Evolutionary conservation across 2,888 invertebrate genomes (phyloP), one percentile per base, ranked within the genome.

Genomic region (Carcina quercana): DNA sequence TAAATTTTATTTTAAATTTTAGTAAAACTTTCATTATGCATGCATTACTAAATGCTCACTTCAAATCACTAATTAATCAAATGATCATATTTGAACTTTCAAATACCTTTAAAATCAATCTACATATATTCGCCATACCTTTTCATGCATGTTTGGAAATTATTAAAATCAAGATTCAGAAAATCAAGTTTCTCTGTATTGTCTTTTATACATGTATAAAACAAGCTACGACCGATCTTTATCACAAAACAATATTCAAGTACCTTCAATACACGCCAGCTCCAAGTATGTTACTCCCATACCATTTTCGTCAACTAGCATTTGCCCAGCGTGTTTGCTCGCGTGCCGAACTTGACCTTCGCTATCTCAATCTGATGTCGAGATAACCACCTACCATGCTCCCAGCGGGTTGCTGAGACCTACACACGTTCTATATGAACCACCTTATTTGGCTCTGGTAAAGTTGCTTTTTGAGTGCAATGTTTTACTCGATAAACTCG

Each of bases 351-450:
- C 69, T 66, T 73, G 76, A 79, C 80, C 80, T 73, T 62, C 49
- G 50, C 62, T 73, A 76, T 74, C 74, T 78, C 60, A 69, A 76
- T 72, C 72, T 67, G 73, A 75, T 74, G 62, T 50, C 39, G 53
- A 72, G 79, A 78, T 78, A 75, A 70, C 74, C 68, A 59, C 69
- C 68, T 63, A 69, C 71, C 69, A 70, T 64, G 76, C 64, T 69
- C 75, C 48, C 76, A 68, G 73, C 71, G 69, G 78, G 75, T 52
- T 43, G 46, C 54, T 46, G 45, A 53, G 55, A 62, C 57, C 56
- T 59, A 57, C 43, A 44, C 39, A 34, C 47, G 43, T 45, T 41
- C 41, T 49, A 47, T 30, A 20, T 11, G 38, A 25, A 38, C 32
- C 27, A 47, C 50, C 48, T 46, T 69, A 59, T 30, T 17, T 4